phyloP scores from a whole-genome alignment of 2,888 invertebrate genomes.

The Chymomyza fuscimana region DNA sequence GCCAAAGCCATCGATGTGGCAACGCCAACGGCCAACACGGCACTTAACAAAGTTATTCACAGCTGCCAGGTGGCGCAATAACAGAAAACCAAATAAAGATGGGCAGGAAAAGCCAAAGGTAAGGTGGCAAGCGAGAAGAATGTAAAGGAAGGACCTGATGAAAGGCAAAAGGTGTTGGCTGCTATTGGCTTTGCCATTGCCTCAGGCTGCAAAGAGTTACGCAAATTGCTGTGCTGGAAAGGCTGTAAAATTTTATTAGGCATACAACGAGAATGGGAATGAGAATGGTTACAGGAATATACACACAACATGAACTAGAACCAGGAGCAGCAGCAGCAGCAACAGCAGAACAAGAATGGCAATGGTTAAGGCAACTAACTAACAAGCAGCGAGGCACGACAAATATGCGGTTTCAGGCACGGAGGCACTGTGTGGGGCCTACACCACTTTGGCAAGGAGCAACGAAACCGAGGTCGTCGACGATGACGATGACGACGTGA shows the following conservation, averaged over 20 bases:
- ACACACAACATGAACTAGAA: background rate
- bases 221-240: conserved; percentile 73
- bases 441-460: background rate
- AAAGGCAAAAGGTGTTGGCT: conserved; percentile 62
- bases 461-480: background rate
- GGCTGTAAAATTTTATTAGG: conserved; percentile 70
- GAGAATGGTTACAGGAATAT: background rate
- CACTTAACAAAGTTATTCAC: conserved; percentile 59
- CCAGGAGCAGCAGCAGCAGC: background rate
- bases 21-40: background rate
- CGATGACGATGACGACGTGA: conserved; percentile 1
- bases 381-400: conserved; percentile 35
- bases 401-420: conserved; percentile 44
- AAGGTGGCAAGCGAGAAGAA: conserved; percentile 4
- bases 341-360: background rate
- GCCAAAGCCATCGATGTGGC: conserved; percentile 31
- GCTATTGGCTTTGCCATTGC: conserved; percentile 25
- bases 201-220: conserved; percentile 47
- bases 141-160: conserved; percentile 34
- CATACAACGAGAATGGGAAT: conserved; percentile 34
- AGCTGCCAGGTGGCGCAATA: conserved; percentile 43
- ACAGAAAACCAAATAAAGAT: conserved; percentile 18
- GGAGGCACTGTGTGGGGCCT: conserved; percentile 12
- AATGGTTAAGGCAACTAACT: conserved; percentile 4
- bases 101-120: conserved; percentile 16